Evolutionary conservation across 2,888 invertebrate species (phyloP).

Genomic region (Abrostola tripartita): DNA sequence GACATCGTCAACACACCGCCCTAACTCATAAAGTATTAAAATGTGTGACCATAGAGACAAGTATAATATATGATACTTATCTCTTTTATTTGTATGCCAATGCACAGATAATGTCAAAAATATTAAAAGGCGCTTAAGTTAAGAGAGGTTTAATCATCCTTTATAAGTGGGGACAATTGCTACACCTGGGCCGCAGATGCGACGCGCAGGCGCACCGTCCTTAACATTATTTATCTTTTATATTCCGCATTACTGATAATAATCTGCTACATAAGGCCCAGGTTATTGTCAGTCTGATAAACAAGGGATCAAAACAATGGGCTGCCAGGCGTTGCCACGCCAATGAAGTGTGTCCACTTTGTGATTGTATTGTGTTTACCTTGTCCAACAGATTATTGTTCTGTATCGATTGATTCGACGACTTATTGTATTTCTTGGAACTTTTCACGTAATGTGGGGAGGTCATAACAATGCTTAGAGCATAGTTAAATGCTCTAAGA

Average conservation of each 20-base stretch:
- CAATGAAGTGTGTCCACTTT: conserved; percentile 2
- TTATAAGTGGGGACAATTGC: background rate
- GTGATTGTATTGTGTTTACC: background rate
- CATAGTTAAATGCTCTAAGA: no score
- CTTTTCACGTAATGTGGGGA: background rate
- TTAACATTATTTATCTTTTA: background rate
- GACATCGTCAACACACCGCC: no score
- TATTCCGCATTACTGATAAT: background rate
- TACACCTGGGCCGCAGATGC: background rate
- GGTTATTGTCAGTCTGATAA: conserved; percentile 2
- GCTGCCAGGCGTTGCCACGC: background rate
- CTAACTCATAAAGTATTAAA: no score
- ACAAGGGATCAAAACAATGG: conserved; percentile 10
- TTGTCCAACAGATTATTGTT: conserved; percentile 13
- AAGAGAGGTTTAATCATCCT: no score
- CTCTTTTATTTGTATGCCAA: no score
- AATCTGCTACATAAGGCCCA: background rate
- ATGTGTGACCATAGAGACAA: no score
- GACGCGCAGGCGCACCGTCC: background rate
- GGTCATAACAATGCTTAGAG: no score
- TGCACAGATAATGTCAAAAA: no score
- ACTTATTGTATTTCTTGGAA: conserved; percentile 18
- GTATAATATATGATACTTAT: no score
- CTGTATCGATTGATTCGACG: conserved; percentile 8
- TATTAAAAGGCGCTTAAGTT: no score